Conservation (phyloP, 2,797 vertebrate species). For the Notolabrus celidotus region DNA sequence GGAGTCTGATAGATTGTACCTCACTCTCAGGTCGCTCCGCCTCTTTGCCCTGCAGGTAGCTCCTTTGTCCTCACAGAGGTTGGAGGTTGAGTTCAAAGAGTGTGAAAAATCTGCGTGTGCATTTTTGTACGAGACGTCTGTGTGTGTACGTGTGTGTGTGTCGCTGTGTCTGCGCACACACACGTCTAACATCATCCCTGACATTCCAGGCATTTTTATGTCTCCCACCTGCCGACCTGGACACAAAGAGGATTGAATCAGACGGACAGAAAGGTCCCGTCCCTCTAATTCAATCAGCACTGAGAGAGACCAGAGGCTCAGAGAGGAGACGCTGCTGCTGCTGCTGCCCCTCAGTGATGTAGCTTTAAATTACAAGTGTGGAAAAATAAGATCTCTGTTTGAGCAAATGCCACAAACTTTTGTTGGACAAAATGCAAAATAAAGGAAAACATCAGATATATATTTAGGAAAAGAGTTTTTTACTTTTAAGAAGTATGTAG, state of each 20-base stretch:
- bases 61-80: conserved; percentile 41
- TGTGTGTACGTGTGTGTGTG: neutral
- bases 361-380: conserved; percentile 31
- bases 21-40: conserved; percentile 5
- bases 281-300: neutral
- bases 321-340: conserved; percentile 29
- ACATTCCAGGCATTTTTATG: conserved; percentile 62
- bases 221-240: conserved; percentile 44
- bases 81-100: conserved; percentile 37
- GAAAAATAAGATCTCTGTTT: too few relatives aligned
- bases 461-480: too few relatives aligned
- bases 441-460: too few relatives aligned
- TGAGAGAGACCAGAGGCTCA: neutral
- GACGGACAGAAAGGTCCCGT: conserved; percentile 14
- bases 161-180: neutral
- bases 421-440: too few relatives aligned
- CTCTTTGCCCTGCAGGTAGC: conserved; percentile 39
- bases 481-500: too few relatives aligned
- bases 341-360: conserved; percentile 44
- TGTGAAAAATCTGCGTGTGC: neutral
- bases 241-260: conserved; percentile 45
- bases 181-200: conserved; percentile 35
- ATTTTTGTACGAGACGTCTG: too few relatives aligned
- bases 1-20: conserved; percentile 23
- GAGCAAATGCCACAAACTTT: too few relatives aligned